Evolutionary conservation across 2,797 vertebrate genomes (phyloP).

Genomic region (Crenuchus spilurus): DNA sequence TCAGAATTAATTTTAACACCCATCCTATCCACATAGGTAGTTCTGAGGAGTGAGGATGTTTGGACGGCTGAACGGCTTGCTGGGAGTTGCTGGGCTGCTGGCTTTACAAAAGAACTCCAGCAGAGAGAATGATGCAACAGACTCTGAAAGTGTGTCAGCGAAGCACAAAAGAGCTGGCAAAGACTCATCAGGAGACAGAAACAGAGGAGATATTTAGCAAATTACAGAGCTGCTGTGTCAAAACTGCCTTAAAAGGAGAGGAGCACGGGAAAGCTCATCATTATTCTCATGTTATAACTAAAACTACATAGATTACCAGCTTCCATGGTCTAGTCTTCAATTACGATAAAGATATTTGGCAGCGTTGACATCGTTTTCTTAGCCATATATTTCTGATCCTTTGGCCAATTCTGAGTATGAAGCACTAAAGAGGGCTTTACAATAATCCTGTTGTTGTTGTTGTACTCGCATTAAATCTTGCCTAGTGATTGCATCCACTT

Average conservation of each 20-base stretch:
- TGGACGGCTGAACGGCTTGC: background rate
- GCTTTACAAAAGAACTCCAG: conserved; percentile 13
- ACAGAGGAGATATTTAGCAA: background rate
- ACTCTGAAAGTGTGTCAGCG: conserved; percentile 26
- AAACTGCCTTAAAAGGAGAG: background rate
- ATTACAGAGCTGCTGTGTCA: background rate
- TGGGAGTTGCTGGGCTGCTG: conserved; percentile 2
- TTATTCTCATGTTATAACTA: background rate
- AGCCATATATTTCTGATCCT: background rate
- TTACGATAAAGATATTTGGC: conserved; percentile 7
- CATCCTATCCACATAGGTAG: background rate
- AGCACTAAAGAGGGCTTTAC: conserved; percentile 25
- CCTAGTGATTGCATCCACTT: conserved; percentile 45
- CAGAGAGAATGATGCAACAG: conserved; percentile 51
- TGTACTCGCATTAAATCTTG: conserved; percentile 23
- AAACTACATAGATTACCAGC: background rate
- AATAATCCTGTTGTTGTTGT: conserved; percentile 29
- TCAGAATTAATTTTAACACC: background rate
- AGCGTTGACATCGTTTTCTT: conserved; percentile 3
- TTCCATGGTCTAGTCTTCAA: too few species aligned
- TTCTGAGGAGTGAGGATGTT: background rate
- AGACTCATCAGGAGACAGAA: background rate
- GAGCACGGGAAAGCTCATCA: too few species aligned
- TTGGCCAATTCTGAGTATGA: background rate
- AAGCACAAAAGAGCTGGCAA: conserved; percentile 13